Base-by-base conservation (phyloP, 2,113 vertebrate genomes). In the Podarcis cretensis region DNA sequence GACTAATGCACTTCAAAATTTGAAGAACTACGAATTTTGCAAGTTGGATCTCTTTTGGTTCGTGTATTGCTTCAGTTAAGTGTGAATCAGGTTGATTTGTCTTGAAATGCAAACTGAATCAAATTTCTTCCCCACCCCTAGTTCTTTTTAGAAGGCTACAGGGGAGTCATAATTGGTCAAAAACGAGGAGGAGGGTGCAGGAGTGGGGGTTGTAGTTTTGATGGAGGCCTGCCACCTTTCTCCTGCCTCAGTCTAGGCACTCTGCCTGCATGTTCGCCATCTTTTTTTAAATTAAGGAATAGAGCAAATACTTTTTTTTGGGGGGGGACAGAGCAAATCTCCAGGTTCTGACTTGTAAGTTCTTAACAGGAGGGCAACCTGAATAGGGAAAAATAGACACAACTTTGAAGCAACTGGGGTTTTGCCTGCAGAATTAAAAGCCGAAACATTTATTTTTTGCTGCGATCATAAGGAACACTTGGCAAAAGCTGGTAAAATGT, bases 401-500 rank as follows among this genome's bases (percentile, higher is more conserved):
- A 18, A 85, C 4, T 35, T n/a, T 82, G 4, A 65, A 89, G 69
- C 2, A 2, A 9, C 66, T 69, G 3, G 6, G 10, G 21, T 78
- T 78, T 78, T 25, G 30, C 13, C 27, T 84, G 76, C 18, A 77
- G 12, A n/a, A 57, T 63, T 63, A 63, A 63, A 63, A 63, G 5
- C 59, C 4, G 20, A 63, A 63, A 63, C 59, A 54, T 54, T 54
- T 54, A 85, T 43, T 75, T 23, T 3, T 9, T 59, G 6, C 69
- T 30, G 23, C 30, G 48, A 59, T 35, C 12, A 23, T 18, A 75
- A 66, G 14, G 35, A 88, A 85, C 43, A 14, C 37, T 27, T 20
- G 59, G 9, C 78, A 78, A 32, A 92, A 25, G 6, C 66, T 74
- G 43, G 43, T 35, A 82, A 40, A 82, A 91, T 87, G 9, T 21